phyloP scores from a whole-genome alignment of 2,888 invertebrate genomes.

The Eucera pruinosa region DNA sequence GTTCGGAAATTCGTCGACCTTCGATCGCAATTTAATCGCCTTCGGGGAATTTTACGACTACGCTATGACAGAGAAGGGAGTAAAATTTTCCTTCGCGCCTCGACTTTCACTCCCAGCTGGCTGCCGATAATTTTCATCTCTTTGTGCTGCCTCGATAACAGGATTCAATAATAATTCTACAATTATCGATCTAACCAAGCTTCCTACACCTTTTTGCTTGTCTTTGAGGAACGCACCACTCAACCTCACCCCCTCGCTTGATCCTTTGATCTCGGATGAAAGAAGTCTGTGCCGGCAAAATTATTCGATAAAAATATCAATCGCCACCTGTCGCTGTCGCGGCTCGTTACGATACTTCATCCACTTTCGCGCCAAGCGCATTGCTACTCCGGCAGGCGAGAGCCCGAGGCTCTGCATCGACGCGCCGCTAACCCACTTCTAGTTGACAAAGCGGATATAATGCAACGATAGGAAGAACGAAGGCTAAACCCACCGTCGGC shows the following conservation, averaged over 20 bases:
- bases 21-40: constrained; percentile 53
- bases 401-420: constrained; percentile 50
- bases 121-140: too few relatives aligned
- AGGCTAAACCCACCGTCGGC: constrained; percentile 42
- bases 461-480: constrained; percentile 59
- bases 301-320: constrained; percentile 48
- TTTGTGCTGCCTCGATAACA: too few relatives aligned
- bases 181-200: neutral
- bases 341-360: too few relatives aligned
- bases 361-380: too few relatives aligned
- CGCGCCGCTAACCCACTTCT: constrained; percentile 64
- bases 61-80: neutral
- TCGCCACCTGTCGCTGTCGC: constrained; percentile 37
- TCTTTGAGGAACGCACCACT: neutral
- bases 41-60: constrained; percentile 12
- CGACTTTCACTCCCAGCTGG: too few relatives aligned
- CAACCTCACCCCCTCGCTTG: neutral
- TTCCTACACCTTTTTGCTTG: too few relatives aligned
- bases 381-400: constrained; percentile 35
- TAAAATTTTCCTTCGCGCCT: neutral
- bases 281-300: neutral
- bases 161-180: neutral
- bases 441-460: constrained; percentile 69
- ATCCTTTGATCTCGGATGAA: constrained; percentile 24
- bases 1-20: constrained; percentile 29